Percentiles rank a stretch among this genome's conserved stretches.
Conservation (phyloP, 1,140 invertebrate genomes). For the Brachionus koreanus region DNA sequence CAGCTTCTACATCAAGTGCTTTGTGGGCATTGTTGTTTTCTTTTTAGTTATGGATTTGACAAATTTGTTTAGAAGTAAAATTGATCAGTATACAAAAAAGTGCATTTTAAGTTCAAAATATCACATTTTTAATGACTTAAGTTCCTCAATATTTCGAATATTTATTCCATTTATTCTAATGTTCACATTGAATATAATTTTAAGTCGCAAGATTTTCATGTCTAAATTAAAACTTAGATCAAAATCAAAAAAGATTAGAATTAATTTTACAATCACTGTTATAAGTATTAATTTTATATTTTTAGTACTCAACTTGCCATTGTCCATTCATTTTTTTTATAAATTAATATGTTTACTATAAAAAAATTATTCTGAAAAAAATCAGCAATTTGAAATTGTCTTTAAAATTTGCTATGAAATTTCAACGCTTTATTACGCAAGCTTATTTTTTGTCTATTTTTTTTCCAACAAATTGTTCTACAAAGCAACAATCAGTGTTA, state of each 20-base stretch:
- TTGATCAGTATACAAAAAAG: neutral
- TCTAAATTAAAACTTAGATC: neutral
- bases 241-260: neutral
- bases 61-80: neutral
- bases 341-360: neutral
- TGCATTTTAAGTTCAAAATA: neutral
- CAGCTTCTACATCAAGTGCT: neutral
- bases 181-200: neutral
- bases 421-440: neutral
- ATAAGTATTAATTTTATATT: neutral
- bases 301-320: constrained; percentile 27
- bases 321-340: neutral
- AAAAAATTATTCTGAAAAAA: neutral
- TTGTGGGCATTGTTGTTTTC: neutral
- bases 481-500: neutral
- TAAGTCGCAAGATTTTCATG: neutral
- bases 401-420: constrained; percentile 9
- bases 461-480: neutral
- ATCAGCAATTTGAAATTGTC: neutral
- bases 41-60: neutral
- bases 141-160: neutral
- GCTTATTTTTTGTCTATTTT: constrained; percentile 16
- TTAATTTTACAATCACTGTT: neutral
- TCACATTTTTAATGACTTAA: neutral
- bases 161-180: constrained; percentile 15